phyloP scores from a whole-genome alignment of 2,888 invertebrate genomes.

The Conomelus anceps region DNA sequence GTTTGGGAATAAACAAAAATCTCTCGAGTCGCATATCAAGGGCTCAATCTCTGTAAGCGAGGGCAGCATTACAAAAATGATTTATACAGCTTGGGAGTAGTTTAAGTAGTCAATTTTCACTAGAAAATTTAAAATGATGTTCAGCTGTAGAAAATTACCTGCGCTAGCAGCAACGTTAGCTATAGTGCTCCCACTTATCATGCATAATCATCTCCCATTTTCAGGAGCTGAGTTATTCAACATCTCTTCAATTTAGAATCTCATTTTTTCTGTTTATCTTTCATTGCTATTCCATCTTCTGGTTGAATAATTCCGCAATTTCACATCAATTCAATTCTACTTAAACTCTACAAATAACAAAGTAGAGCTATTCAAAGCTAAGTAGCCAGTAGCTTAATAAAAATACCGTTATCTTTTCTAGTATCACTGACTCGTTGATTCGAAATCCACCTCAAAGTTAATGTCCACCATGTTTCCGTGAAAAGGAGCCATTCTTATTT shows the following conservation, averaged over 20 bases:
- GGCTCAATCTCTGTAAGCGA: too few relatives aligned
- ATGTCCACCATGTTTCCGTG: too few relatives aligned
- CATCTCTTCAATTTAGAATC: not conserved
- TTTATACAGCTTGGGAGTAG: not conserved
- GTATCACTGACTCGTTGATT: too few relatives aligned
- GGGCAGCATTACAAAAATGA: not conserved
- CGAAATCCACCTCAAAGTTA: too few relatives aligned
- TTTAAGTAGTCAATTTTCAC: not conserved
- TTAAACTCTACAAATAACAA: not conserved
- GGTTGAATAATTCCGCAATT: not conserved
- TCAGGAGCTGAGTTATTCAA: not conserved
- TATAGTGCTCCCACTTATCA: not conserved
- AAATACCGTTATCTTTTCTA: too few relatives aligned
- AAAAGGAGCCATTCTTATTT: too few relatives aligned
- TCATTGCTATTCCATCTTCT: not conserved
- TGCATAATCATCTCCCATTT: not conserved
- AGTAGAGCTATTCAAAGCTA: too few relatives aligned
- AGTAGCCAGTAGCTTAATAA: too few relatives aligned
- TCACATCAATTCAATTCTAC: not conserved
- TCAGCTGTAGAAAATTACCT: not conserved
- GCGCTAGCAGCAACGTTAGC: not conserved
- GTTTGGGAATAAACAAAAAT: not conserved
- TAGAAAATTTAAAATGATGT: not conserved
- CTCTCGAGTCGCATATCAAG: not conserved
- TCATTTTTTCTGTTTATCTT: not conserved